These are phyloP conservation scores for Halichoeres trimaculatus DNA, from an alignment of 2,113 vertebrate genomes.

Conservation along the genomic window DNA sequence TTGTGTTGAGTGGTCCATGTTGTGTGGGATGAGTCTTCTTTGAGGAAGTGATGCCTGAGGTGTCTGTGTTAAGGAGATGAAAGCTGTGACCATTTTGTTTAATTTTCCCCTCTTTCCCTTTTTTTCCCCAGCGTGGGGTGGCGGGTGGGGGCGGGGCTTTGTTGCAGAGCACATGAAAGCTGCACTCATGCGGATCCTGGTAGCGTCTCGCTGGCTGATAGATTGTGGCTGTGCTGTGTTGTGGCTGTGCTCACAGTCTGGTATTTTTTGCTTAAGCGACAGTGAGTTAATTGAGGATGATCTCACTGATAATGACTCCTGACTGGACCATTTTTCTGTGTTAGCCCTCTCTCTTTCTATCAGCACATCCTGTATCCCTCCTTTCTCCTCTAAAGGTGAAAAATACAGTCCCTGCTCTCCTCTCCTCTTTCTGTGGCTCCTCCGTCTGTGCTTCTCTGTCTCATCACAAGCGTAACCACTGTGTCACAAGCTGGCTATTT, in stretches of 20 bases:
- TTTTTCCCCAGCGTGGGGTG: background rate
- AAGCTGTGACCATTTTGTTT: conserved; percentile 33
- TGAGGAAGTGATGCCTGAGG: conserved; percentile 28
- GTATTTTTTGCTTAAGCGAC: conserved; percentile 47
- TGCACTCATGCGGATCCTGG: conserved; percentile 1
- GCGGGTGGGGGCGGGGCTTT: background rate
- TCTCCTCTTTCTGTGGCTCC: conserved; percentile 5
- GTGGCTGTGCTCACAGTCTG: background rate
- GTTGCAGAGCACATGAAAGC: conserved; percentile 15
- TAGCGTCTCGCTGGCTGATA: conserved; percentile 1
- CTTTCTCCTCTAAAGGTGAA: conserved; percentile 13
- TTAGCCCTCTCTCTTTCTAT: conserved; percentile 13
- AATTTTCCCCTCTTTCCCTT: background rate
- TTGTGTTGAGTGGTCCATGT: background rate
- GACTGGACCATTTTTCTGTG: conserved; percentile 46
- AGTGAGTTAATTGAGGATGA: conserved; percentile 67
- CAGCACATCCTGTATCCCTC: background rate
- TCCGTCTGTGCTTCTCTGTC: conserved; percentile 14
- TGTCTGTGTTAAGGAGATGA: conserved; percentile 17
- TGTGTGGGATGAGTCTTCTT: conserved; percentile 26
- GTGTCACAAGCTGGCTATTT: conserved; percentile 13
- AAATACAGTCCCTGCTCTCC: conserved; percentile 2
- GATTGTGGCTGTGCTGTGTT: background rate
- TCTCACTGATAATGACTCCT: conserved; percentile 59
- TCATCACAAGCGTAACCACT: conserved; percentile 34